Conservation (phyloP, 2,113 vertebrate species). For the Anarrhichthys ocellatus region DNA sequence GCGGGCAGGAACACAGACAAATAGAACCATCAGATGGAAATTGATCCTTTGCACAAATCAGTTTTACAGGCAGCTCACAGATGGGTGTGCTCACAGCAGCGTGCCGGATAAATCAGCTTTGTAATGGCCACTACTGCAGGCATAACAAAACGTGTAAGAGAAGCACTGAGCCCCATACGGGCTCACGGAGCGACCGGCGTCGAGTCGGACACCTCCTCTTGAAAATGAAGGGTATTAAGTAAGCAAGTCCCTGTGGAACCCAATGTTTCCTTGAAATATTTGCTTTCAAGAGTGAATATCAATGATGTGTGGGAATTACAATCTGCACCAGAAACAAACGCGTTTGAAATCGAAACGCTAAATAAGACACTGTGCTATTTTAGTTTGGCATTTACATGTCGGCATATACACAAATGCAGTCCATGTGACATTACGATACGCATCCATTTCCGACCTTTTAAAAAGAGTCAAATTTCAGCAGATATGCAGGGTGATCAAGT, state of each 20-base stretch:
- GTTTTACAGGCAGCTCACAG: constrained; percentile 68
- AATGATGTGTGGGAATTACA: constrained; percentile 76
- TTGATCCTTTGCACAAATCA: constrained; percentile 66
- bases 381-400: neutral
- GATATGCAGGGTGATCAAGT: neutral
- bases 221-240: constrained; percentile 57
- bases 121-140: constrained; percentile 63
- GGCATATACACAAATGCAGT: neutral
- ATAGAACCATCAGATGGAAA: constrained; percentile 74
- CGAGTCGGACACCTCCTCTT: constrained; percentile 36
- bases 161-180: constrained; percentile 33
- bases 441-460: neutral
- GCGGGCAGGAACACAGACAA: constrained; percentile 56
- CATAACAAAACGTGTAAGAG: constrained; percentile 60
- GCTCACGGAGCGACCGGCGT: constrained; percentile 26
- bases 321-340: constrained; percentile 68
- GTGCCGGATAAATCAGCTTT: constrained; percentile 66
- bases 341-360: constrained; percentile 71
- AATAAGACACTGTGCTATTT: constrained; percentile 37
- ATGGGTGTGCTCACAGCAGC: constrained; percentile 59
- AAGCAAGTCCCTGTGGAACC: constrained; percentile 62
- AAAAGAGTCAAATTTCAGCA: neutral
- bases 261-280: constrained; percentile 76
- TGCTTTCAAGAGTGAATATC: constrained; percentile 78
- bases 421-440: neutral